Evolutionary conservation across 2,113 vertebrate species (phyloP).

Genomic region (Tinamus guttatus): DNA sequence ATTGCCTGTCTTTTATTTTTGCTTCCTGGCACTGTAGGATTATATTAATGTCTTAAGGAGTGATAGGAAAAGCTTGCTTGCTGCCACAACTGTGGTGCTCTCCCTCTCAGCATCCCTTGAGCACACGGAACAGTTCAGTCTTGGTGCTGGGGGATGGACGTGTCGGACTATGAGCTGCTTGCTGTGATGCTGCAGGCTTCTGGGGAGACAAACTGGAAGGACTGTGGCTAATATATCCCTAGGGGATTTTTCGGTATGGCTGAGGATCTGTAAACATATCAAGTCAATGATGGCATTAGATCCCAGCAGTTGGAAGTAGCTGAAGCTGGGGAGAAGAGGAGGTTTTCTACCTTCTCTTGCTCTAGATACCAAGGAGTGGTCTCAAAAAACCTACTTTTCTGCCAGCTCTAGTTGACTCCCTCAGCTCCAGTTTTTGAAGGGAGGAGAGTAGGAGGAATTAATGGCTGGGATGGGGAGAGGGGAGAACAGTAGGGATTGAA

Average conservation of each 20-base stretch:
- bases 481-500: not conserved
- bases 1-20: not conserved
- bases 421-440: not conserved
- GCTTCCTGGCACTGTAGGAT: conserved; percentile 5
- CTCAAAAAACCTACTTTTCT: not conserved
- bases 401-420: not conserved
- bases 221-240: conserved; percentile 13
- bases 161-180: not conserved
- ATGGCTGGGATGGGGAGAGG: not conserved
- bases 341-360: not conserved
- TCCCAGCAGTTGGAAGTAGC: conserved; percentile 3
- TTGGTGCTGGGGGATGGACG: not conserved
- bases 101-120: not conserved
- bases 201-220: not conserved
- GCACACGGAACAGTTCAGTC: not conserved
- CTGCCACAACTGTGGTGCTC: not conserved
- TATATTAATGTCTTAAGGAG: not conserved
- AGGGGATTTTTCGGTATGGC: not conserved
- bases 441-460: not conserved
- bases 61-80: not conserved
- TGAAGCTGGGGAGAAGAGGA: not conserved
- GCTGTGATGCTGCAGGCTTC: not conserved
- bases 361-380: not conserved
- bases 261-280: conserved; percentile 21
- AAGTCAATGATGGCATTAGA: conserved; percentile 20